phyloP scores from a whole-genome alignment of 1,140 invertebrate species.

The Scaptodrosophila lebanonensis region DNA sequence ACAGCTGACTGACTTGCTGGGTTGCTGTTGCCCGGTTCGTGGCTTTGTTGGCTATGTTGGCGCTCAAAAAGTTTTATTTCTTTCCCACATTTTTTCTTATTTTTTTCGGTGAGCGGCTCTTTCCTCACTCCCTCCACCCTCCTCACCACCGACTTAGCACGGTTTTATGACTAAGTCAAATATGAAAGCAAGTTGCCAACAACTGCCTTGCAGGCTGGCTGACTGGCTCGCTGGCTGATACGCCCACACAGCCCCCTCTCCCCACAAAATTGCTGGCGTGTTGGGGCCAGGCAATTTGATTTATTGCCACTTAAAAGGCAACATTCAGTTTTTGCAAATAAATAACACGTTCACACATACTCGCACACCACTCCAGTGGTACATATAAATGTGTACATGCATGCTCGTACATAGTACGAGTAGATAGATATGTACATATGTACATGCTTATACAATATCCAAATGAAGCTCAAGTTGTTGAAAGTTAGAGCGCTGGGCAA shows the following conservation, averaged over 20 bases:
- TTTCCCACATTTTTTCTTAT: slow-evolving; percentile 23
- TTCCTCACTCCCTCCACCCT: too few relatives aligned
- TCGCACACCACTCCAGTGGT: background rate
- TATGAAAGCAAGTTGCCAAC: slow-evolving; percentile 63
- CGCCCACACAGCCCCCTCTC: background rate
- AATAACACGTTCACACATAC: slow-evolving; percentile 69
- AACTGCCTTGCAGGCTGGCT: slow-evolving; percentile 3
- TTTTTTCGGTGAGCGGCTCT: too few relatives aligned
- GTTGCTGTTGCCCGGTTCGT: slow-evolving; percentile 24
- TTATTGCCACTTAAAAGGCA: slow-evolving; percentile 75
- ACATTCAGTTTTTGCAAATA: slow-evolving; percentile 71
- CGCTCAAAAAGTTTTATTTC: slow-evolving; percentile 23
- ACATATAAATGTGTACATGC: too few relatives aligned
- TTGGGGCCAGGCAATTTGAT: slow-evolving; percentile 57
- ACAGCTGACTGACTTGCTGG: slow-evolving; percentile 52
- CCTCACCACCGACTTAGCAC: too few relatives aligned
- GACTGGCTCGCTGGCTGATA: slow-evolving; percentile 12
- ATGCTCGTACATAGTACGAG: too few relatives aligned
- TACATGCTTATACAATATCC: too few relatives aligned
- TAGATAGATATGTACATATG: too few relatives aligned
- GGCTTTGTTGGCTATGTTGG: slow-evolving; percentile 28
- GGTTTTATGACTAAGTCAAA: slow-evolving; percentile 73
- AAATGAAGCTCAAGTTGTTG: slow-evolving; percentile 65
- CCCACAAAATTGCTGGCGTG: background rate
- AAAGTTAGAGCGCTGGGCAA: slow-evolving; percentile 23